phyloP scores from a whole-genome alignment of 1,140 invertebrate genomes.

The Medauroidea extradentata region DNA sequence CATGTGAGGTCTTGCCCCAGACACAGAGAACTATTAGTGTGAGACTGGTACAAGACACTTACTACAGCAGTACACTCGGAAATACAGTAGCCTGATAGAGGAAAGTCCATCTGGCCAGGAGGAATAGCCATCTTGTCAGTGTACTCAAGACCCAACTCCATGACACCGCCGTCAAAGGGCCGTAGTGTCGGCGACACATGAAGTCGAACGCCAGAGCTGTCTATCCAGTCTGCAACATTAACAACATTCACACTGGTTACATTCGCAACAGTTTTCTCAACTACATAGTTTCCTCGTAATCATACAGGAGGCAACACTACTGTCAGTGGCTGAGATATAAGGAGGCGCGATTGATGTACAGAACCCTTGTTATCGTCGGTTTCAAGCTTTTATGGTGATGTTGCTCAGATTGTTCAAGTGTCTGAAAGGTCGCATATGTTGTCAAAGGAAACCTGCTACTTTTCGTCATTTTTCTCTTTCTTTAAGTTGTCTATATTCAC shows the following conservation, averaged over 20 bases:
- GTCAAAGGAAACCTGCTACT: no score
- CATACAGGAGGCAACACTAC: no score
- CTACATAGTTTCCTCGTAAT: not conserved
- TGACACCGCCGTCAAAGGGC: constrained; percentile 87
- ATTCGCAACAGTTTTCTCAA: not conserved
- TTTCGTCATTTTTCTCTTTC: no score
- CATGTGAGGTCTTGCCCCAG: no score
- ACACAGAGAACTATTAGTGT: no score
- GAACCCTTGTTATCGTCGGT: no score
- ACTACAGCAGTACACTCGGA: constrained; percentile 88
- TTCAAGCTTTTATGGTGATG: no score
- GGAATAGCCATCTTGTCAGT: constrained; percentile 98
- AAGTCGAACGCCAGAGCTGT: constrained; percentile 86
- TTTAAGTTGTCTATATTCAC: no score
- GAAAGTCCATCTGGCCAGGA: constrained; percentile 66
- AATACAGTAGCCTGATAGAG: constrained; percentile 85
- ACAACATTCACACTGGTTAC: not conserved
- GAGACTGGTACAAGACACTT: constrained; percentile 32
- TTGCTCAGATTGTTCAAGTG: no score
- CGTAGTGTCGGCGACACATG: constrained; percentile 66
- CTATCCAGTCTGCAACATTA: constrained; percentile 65
- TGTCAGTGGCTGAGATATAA: no score
- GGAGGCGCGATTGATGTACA: no score
- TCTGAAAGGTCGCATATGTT: no score
- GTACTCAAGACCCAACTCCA: constrained; percentile 95